phyloP scores from a whole-genome alignment of 2,113 vertebrate species.

The Corvus moneduloides region DNA sequence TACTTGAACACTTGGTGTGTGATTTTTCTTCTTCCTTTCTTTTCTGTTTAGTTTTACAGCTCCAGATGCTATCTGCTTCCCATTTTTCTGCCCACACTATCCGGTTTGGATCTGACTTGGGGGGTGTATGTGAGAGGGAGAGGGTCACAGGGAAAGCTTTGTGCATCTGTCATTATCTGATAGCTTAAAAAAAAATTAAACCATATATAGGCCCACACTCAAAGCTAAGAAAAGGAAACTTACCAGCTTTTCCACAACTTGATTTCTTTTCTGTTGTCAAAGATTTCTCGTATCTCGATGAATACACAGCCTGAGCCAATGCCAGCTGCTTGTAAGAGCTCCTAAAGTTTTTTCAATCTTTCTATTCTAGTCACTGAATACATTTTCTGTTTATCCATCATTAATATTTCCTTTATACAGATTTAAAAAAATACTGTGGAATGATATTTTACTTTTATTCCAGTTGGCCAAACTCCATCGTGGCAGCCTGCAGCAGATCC shows the following conservation, averaged over 20 bases:
- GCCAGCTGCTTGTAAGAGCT: neutral
- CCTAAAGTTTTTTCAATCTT: neutral
- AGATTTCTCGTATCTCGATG: neutral
- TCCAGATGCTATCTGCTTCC: neutral
- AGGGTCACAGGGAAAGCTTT: neutral
- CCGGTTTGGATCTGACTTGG: neutral
- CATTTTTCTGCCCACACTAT: conserved; percentile 28
- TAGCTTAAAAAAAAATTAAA: neutral
- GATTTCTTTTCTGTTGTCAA: neutral
- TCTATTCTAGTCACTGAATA: neutral
- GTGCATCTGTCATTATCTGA: neutral
- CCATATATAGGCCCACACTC: neutral
- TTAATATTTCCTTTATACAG: neutral
- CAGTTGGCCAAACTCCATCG: neutral
- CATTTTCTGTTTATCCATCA: neutral
- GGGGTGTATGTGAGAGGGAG: neutral
- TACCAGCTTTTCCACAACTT: neutral
- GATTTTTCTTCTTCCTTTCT: neutral
- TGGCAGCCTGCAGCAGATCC: neutral
- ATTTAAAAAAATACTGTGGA: neutral
- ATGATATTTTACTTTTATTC: neutral
- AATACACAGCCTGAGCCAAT: neutral
- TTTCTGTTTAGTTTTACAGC: neutral
- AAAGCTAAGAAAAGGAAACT: neutral
- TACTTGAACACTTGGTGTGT: neutral